Evolutionary conservation across 1,140 invertebrate genomes (phyloP).

Genomic region (Calosoma granatense): DNA sequence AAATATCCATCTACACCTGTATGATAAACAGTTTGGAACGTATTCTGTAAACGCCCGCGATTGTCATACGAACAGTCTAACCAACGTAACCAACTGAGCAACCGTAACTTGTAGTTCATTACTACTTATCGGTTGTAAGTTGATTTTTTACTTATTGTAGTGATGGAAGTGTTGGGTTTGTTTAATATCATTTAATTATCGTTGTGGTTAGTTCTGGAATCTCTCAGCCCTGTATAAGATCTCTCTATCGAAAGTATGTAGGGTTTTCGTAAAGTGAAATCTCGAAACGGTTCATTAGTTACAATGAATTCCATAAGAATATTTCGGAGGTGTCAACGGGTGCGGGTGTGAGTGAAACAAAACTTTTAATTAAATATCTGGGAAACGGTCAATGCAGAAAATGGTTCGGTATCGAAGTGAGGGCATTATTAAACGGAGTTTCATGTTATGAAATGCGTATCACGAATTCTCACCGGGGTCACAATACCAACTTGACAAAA

Average conservation of each 20-base stretch:
- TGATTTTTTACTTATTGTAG: slow-evolving; percentile 2
- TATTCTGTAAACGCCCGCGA: neutral
- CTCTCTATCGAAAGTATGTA: neutral
- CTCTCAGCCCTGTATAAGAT: neutral
- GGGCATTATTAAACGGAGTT: neutral
- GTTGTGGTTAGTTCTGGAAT: neutral
- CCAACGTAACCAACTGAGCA: neutral
- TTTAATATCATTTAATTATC: neutral
- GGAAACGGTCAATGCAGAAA: neutral
- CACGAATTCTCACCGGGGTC: slow-evolving; percentile 22
- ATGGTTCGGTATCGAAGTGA: neutral
- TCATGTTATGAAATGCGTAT: slow-evolving; percentile 30
- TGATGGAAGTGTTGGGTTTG: slow-evolving; percentile 3
- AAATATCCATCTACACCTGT: too few relatives aligned
- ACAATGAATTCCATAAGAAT: neutral
- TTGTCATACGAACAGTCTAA: too few relatives aligned
- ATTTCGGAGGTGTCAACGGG: neutral
- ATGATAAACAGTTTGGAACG: neutral
- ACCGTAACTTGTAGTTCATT: slow-evolving; percentile 1
- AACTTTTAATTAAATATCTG: neutral
- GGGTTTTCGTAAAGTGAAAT: neutral
- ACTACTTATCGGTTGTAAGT: slow-evolving; percentile 7
- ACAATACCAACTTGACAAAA: slow-evolving; percentile 40
- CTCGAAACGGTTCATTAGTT: slow-evolving; percentile 3
- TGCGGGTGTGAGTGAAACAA: neutral